These are phyloP conservation scores for Chouioia cunea DNA, from an alignment of 2,888 invertebrate genomes.

Conservation along the genomic window DNA sequence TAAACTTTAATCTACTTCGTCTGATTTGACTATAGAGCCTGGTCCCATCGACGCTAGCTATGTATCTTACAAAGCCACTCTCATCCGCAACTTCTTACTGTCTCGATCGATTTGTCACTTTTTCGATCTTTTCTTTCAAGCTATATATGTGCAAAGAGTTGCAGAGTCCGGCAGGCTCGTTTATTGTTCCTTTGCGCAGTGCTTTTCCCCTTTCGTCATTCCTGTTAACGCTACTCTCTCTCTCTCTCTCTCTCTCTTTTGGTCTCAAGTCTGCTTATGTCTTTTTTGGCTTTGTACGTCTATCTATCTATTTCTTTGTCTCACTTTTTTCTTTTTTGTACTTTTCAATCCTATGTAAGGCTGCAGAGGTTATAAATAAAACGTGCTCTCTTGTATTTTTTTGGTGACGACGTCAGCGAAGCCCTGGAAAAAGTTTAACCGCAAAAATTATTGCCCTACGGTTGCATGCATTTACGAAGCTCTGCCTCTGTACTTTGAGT, in stretches of 20 bases:
- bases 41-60: no score
- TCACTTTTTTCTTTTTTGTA: background rate
- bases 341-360: conserved; percentile 26
- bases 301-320: conserved; percentile 1
- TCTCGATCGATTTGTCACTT: conserved; percentile 19
- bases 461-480: background rate
- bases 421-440: background rate
- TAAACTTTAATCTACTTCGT: no score
- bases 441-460: background rate
- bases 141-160: background rate
- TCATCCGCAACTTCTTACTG: background rate
- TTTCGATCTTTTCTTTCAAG: conserved; percentile 1
- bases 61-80: no score
- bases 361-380: conserved; percentile 30
- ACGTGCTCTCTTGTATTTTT: conserved; percentile 4
- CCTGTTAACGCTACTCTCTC: conserved; percentile 14
- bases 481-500: conserved; percentile 9
- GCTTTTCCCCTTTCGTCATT: background rate
- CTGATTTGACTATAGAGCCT: no score
- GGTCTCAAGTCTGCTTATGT: no score
- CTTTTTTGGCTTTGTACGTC: background rate
- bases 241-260: background rate
- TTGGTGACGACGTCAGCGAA: background rate
- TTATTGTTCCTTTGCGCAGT: conserved; percentile 24
- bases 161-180: conserved; percentile 3